Evolutionary conservation across 2,113 vertebrate species (phyloP).

Genomic region (Alligator mississippiensis): DNA sequence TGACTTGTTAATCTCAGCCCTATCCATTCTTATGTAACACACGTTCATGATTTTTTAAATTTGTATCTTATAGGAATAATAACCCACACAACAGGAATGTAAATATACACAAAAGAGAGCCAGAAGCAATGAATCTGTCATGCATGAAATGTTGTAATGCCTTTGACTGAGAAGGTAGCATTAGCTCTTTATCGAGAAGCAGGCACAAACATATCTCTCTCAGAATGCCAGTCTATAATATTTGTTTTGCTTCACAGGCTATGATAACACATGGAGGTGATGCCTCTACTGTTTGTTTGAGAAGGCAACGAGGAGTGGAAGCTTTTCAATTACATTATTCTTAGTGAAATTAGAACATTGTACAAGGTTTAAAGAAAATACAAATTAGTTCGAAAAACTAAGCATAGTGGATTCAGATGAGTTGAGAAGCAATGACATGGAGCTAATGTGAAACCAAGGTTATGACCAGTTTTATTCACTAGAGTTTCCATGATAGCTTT

Average conservation of each 20-base stretch:
- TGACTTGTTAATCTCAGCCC: not conserved
- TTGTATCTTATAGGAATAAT: not conserved
- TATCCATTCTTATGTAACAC: not conserved
- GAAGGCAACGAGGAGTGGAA: constrained; percentile 28
- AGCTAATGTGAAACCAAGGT: not conserved
- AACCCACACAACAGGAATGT: not conserved
- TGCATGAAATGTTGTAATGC: not conserved
- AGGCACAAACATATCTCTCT: constrained; percentile 8
- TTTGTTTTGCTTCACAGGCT: constrained; percentile 16
- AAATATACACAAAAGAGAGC: constrained; percentile 13
- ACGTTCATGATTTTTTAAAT: constrained; percentile 3
- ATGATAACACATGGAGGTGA: not conserved
- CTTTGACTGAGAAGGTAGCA: not conserved
- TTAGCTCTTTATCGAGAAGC: not conserved
- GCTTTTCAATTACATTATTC: constrained; percentile 27
- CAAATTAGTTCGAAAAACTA: not conserved
- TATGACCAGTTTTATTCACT: not conserved
- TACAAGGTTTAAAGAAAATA: constrained; percentile 24
- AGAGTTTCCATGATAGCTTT: not conserved
- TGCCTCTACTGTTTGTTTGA: constrained; percentile 14
- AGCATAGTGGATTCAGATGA: not conserved
- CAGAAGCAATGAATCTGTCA: not conserved
- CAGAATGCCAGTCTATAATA: constrained; percentile 17
- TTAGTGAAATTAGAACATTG: constrained; percentile 40
- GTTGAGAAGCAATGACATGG: not conserved